These are phyloP conservation scores for Agrochola litura DNA, from an alignment of 2,888 invertebrate genomes.

Conservation along the genomic window DNA sequence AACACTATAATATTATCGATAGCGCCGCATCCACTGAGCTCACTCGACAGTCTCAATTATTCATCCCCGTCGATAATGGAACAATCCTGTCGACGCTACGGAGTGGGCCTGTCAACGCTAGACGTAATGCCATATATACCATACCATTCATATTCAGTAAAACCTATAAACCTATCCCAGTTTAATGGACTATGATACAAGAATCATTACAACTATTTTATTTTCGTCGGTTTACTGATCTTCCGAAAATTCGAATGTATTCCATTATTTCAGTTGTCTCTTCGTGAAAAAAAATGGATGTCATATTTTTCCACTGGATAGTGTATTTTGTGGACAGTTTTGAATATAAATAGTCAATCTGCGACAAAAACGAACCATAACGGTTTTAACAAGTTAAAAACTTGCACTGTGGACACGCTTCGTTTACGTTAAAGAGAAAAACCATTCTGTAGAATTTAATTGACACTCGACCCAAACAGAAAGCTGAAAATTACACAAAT, in stretches of 20 bases:
- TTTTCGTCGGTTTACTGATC: background rate
- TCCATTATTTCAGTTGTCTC: background rate
- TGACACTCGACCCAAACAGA: constrained; percentile 28
- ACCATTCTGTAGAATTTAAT: constrained; percentile 35
- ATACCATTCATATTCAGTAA: constrained; percentile 75
- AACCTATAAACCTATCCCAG: constrained; percentile 79
- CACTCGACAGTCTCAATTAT: constrained; percentile 84
- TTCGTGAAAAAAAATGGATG: constrained; percentile 12
- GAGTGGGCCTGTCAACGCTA: constrained; percentile 86
- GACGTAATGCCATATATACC: constrained; percentile 82
- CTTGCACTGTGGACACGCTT: constrained; percentile 42
- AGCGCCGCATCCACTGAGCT: constrained; percentile 79
- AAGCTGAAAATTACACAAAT: background rate
- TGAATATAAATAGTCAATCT: constrained; percentile 40
- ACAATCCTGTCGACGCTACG: constrained; percentile 86
- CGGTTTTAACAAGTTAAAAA: constrained; percentile 43
- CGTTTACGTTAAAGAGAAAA: constrained; percentile 39
- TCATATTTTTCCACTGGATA: constrained; percentile 31
- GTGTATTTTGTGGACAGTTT: constrained; percentile 3
- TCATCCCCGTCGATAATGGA: constrained; percentile 88
- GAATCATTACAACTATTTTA: constrained; percentile 44
- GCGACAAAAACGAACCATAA: constrained; percentile 38
- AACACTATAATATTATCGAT: constrained; percentile 51
- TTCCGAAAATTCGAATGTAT: background rate
- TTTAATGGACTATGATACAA: constrained; percentile 63